A percentile compares a stretch with the other conserved stretches of the same genome.
These are phyloP conservation scores for Poeciliopsis gracilis DNA, from an alignment of 2,797 vertebrate species.

Conservation along the genomic window DNA sequence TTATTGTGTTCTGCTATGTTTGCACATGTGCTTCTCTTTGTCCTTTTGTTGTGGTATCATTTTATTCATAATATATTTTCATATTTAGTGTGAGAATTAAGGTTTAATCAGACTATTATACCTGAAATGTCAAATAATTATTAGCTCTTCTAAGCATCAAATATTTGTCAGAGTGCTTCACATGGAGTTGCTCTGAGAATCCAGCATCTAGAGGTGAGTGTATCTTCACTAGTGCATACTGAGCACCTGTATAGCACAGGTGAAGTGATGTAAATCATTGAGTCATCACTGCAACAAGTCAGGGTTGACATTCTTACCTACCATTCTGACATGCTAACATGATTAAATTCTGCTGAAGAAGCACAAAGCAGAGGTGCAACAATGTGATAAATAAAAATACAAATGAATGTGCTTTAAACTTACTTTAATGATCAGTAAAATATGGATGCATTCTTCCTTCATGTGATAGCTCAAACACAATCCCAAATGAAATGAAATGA, in stretches of 20 bases:
- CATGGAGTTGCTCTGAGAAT: background rate
- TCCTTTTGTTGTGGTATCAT: too few relatives aligned
- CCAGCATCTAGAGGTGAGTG: background rate
- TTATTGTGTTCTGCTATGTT: background rate
- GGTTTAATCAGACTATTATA: background rate
- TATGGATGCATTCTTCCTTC: background rate
- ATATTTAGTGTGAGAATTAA: background rate
- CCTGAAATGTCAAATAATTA: background rate
- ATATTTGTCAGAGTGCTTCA: background rate
- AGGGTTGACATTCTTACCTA: background rate
- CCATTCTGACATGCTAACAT: background rate
- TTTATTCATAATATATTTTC: background rate
- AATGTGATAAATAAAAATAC: too few relatives aligned
- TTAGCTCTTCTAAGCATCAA: background rate
- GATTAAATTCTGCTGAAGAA: background rate
- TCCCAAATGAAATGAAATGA: background rate
- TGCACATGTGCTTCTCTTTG: background rate
- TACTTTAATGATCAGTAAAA: background rate
- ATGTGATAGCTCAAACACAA: background rate
- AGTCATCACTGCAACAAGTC: background rate
- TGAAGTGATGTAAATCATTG: background rate
- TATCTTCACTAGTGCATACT: background rate
- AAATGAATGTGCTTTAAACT: background rate
- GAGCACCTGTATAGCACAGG: background rate
- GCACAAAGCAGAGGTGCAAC: background rate